Evolutionary conservation across 2,113 vertebrate species (phyloP), one percentile per base, ranked within the genome.

Genomic region (Cepphus grylle): DNA sequence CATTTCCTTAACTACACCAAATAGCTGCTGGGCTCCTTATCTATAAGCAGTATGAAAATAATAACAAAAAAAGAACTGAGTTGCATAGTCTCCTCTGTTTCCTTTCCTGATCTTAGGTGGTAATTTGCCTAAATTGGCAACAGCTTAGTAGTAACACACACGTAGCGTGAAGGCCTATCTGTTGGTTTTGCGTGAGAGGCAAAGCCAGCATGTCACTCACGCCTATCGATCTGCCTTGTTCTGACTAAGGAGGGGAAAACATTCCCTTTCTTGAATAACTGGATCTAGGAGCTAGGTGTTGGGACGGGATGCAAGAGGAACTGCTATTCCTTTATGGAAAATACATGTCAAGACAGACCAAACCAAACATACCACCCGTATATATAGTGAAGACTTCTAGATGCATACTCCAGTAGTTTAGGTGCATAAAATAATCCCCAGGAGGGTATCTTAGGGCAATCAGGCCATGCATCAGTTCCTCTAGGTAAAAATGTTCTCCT

Each of bases 41-140:
- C 93, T 86, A 83, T n/a, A 66, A 92, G 80, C 63, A 84, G 30
- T 47, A 78, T 34, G 55, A 95, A 95, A 96, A 93, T 66, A 77
- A 62, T 43, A 90, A 40, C 27, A 88, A 81, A 65, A 85, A 86
- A 79, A 82, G 43, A 81, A 73, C n/a, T 22, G 42, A 90, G n/a
- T 19, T 88, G 76, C 79, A 90, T 1, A 74, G 79, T 93, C 81
- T 88, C 79, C 42, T 69, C 43, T 73, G 81, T 62, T 92, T 92
- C 76, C 90, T 38, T 92, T 92, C 79, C 87, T 74, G n/a, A 62
- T 81, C 71, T 83, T 8, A 82, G 80, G 63, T 73, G 38, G 69
- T 77, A n/a, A 90, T 90, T 96, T 90, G 94, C 80, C 90, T 94
- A 86, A 36, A 81, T 15, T 67, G 50, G 55, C 71, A 89, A 45